A percentile compares a stretch with the other conserved stretches of the same genome.
phyloP scores from a whole-genome alignment of 2,113 vertebrate genomes.

The Capreolus pygargus region DNA sequence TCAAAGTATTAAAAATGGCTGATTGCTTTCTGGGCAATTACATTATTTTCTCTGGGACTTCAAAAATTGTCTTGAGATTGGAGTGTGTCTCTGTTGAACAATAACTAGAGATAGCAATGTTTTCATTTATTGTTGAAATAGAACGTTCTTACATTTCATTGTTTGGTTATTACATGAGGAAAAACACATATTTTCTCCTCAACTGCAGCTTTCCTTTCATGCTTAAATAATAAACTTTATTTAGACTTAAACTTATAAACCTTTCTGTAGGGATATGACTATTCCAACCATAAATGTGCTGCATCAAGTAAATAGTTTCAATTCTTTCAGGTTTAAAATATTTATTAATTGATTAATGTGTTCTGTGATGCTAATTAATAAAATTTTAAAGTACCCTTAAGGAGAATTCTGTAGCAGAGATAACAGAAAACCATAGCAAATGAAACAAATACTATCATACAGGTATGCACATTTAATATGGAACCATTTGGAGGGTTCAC shows the following conservation, averaged over 20 bases:
- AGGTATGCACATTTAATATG: not conserved
- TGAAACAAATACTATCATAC: not conserved
- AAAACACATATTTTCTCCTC: not conserved
- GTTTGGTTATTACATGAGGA: not conserved
- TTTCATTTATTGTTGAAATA: slow-evolving; percentile 71
- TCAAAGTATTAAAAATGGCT: slow-evolving; percentile 69
- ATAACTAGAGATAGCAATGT: slow-evolving; percentile 57
- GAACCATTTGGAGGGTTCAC: not conserved
- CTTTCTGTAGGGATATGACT: not conserved
- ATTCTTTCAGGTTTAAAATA: not conserved
- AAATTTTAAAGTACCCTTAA: not conserved
- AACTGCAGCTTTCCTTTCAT: not conserved
- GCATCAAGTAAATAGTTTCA: not conserved
- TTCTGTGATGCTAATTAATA: not conserved
- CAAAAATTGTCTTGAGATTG: slow-evolving; percentile 78
- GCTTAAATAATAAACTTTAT: slow-evolving; percentile 35
- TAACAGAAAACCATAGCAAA: not conserved
- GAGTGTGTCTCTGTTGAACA: slow-evolving; percentile 60
- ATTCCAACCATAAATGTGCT: not conserved
- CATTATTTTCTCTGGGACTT: slow-evolving; percentile 74
- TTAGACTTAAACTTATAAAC: slow-evolving; percentile 10
- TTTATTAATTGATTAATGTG: not conserved
- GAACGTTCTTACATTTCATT: slow-evolving; percentile 32
- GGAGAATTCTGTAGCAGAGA: not conserved
- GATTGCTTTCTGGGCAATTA: slow-evolving; percentile 74